A percentile compares a stretch with the other conserved stretches of the same genome.
Conservation (phyloP, 2,797 vertebrate genomes). For the Cossypha caffra region DNA sequence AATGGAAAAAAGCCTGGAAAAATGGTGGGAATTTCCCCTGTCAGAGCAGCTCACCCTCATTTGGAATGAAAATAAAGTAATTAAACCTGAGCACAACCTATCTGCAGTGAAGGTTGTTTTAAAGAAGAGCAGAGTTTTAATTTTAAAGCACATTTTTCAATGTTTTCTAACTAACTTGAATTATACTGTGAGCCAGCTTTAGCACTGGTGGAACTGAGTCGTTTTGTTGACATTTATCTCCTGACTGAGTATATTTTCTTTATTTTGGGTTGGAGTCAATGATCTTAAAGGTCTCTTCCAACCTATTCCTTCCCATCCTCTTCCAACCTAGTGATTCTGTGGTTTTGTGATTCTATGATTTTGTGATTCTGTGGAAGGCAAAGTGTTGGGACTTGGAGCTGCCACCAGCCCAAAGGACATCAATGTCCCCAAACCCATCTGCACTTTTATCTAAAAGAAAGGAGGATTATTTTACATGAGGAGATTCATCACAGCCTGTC, state of each 20-base stretch:
- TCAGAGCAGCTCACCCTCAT: too few species aligned
- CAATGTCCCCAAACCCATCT: not conserved
- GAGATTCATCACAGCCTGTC: not conserved
- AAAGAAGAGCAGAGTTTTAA: constrained; percentile 79
- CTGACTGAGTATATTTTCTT: not conserved
- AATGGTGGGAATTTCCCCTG: not conserved
- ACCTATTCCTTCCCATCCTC: too few species aligned
- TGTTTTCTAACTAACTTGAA: not conserved
- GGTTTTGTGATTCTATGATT: not conserved
- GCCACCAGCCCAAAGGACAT: not conserved
- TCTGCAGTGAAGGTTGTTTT: constrained; percentile 56
- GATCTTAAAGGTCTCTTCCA: not conserved
- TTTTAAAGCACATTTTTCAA: not conserved
- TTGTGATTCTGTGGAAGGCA: not conserved
- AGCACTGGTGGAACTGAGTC: not conserved
- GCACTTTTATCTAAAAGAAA: not conserved
- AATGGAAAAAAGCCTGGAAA: too few species aligned
- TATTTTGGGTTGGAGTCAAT: not conserved
- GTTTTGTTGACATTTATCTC: not conserved
- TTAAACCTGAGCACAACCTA: not conserved
- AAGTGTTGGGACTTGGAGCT: not conserved
- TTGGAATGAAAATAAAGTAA: not conserved
- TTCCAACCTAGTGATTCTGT: too few species aligned
- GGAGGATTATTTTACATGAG: not conserved
- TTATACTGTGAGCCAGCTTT: not conserved